Evolutionary conservation across 2,888 invertebrate genomes (phyloP).

Genomic region (Molorchus minor): DNA sequence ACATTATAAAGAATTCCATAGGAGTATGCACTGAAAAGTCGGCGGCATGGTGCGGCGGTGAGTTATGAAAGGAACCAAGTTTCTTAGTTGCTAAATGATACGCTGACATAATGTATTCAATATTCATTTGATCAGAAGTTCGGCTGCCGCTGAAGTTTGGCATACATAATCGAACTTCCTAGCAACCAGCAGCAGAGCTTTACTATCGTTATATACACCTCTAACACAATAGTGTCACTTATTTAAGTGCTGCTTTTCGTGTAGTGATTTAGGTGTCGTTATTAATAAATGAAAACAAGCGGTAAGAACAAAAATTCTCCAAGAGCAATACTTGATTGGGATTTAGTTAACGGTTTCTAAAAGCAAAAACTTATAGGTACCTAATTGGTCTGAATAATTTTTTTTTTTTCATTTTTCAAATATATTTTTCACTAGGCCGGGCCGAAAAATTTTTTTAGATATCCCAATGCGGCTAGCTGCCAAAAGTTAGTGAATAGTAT

Average conservation of each 20-base stretch:
- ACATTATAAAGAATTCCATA: constrained; percentile 22
- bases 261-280: neutral
- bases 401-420: too few species aligned
- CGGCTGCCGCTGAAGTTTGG: constrained; percentile 45
- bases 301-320: too few species aligned
- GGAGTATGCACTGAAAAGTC: constrained; percentile 24
- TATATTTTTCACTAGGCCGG: too few species aligned
- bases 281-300: neutral
- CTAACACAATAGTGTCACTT: constrained; percentile 5
- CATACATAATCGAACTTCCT: constrained; percentile 36
- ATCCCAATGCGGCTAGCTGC: too few species aligned
- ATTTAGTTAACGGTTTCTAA: too few species aligned
- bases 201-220: constrained; percentile 28
- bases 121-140: constrained; percentile 48
- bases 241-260: constrained; percentile 6
- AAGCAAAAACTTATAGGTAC: too few species aligned
- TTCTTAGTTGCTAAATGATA: constrained; percentile 46
- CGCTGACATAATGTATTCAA: constrained; percentile 45
- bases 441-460: too few species aligned
- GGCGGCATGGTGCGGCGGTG: constrained; percentile 1
- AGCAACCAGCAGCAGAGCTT: constrained; percentile 28
- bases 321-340: too few species aligned
- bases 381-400: too few species aligned
- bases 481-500: too few species aligned
- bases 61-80: constrained; percentile 30